Conservation (phyloP, 2,797 vertebrate species). For the Centropyge bicolor region DNA sequence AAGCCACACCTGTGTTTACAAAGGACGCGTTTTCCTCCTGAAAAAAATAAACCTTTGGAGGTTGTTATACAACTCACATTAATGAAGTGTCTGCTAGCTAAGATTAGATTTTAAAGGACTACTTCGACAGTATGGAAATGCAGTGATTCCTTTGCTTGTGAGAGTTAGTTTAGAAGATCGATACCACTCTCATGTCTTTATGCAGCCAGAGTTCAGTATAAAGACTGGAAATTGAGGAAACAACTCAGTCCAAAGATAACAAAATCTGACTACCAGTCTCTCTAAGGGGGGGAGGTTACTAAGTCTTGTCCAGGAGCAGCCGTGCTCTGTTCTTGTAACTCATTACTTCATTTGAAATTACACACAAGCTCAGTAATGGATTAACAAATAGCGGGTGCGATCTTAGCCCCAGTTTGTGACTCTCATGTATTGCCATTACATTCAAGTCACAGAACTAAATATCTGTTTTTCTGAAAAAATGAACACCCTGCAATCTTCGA, state of each 20-base stretch:
- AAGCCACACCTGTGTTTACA: conserved; percentile 4
- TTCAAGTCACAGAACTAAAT: background rate
- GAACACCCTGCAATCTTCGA: background rate
- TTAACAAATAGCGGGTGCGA: conserved; percentile 5
- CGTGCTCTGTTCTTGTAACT: background rate
- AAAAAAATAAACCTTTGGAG: background rate
- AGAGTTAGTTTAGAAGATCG: background rate
- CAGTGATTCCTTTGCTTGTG: background rate
- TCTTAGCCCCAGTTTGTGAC: conserved; percentile 5
- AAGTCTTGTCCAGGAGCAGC: background rate
- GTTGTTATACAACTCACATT: background rate
- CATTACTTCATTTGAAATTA: background rate
- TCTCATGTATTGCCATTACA: background rate
- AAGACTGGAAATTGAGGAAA: background rate
- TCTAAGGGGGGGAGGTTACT: background rate
- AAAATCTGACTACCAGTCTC: background rate
- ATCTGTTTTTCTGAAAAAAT: background rate
- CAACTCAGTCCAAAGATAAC: background rate
- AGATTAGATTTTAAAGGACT: background rate
- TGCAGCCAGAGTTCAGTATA: background rate
- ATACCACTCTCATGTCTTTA: background rate
- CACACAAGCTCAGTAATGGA: background rate
- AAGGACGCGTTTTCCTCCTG: background rate
- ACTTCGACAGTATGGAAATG: background rate
- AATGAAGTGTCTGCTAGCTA: conserved; percentile 1